These are phyloP conservation scores for Drosophila chauvacae DNA, from an alignment of 1,140 invertebrate species.

Conservation along the genomic window DNA sequence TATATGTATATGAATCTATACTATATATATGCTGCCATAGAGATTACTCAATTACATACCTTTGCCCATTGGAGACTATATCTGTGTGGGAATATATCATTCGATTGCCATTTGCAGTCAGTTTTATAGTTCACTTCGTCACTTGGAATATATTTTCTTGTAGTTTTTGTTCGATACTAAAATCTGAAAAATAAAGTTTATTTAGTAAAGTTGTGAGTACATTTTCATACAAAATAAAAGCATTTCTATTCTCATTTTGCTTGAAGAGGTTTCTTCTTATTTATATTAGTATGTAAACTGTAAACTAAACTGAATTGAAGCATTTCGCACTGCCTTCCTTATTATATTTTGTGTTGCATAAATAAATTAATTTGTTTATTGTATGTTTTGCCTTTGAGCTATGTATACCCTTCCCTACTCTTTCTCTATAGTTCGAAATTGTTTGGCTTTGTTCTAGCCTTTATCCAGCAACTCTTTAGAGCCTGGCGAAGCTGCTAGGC, in stretches of 20 bases:
- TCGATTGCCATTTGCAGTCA: neutral
- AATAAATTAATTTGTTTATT: neutral
- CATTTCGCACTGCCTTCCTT: neutral
- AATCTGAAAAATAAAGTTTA: neutral
- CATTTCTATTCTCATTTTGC: neutral
- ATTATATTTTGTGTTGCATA: neutral
- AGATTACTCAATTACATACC: constrained; percentile 1
- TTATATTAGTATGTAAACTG: neutral
- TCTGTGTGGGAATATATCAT: neutral
- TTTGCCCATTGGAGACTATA: neutral
- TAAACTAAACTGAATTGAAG: neutral
- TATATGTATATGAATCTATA: neutral
- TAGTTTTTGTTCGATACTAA: neutral
- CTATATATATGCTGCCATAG: neutral
- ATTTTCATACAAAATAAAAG: neutral
- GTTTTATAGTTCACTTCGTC: too few species aligned
- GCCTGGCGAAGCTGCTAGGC: constrained; percentile 4
- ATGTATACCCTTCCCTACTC: neutral
- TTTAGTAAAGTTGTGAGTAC: neutral
- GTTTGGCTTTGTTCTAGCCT: constrained; percentile 7
- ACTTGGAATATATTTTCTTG: neutral
- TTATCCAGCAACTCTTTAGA: neutral
- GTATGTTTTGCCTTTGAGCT: neutral
- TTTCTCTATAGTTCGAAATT: neutral
- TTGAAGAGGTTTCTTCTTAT: neutral